These are phyloP conservation scores for Anguilla obscura DNA, from an alignment of 2,797 vertebrate species.

Conservation along the genomic window DNA sequence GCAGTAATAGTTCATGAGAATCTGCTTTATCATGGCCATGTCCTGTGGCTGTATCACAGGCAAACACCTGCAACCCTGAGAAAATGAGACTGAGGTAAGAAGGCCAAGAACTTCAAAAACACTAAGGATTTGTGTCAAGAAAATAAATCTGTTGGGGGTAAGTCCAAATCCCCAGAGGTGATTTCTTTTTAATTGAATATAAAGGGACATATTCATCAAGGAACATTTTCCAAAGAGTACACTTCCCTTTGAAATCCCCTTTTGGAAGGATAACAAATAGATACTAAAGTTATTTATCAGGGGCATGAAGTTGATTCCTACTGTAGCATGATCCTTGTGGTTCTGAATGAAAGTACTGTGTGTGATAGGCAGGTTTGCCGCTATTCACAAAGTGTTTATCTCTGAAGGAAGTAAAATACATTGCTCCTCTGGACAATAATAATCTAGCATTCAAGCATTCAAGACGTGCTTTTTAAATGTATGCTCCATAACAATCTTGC, in stretches of 20 bases:
- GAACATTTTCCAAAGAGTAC: background rate
- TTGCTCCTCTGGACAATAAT: background rate
- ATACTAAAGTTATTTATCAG: conserved; percentile 15
- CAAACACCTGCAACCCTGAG: conserved; percentile 46
- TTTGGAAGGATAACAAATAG: background rate
- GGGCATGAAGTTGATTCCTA: conserved; percentile 11
- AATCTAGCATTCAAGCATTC: background rate
- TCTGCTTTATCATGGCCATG: conserved; percentile 36
- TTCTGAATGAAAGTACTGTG: background rate
- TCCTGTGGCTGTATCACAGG: conserved; percentile 39
- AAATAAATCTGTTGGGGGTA: conserved; percentile 25
- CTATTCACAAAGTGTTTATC: conserved; percentile 3
- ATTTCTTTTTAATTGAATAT: conserved; percentile 33
- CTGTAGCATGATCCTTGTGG: background rate
- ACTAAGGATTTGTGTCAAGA: conserved; percentile 29
- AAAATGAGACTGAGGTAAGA: conserved; percentile 30
- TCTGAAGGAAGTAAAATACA: background rate
- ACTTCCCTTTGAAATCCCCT: conserved; percentile 16
- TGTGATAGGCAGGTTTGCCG: background rate
- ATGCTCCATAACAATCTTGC: no score
- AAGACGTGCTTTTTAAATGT: no score
- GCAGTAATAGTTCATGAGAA: conserved; percentile 45
- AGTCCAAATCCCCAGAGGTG: background rate
- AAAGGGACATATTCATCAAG: conserved; percentile 13
- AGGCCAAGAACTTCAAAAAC: background rate